Percentiles rank a stretch among this genome's conserved stretches.
phyloP scores from a whole-genome alignment of 2,113 vertebrate genomes.

The Oncorhynchus mykiss region DNA sequence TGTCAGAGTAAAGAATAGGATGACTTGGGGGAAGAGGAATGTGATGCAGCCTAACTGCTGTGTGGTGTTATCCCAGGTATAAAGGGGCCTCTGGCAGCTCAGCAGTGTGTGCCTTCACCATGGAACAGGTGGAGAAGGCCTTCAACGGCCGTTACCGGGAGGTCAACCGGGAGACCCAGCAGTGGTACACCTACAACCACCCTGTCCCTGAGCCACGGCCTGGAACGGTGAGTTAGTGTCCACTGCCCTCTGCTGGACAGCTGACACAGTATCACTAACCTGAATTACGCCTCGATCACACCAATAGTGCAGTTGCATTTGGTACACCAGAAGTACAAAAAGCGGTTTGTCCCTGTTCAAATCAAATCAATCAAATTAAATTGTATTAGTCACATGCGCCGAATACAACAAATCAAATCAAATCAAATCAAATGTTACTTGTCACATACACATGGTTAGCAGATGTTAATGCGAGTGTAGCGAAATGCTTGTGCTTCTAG shows the following conservation, averaged over 20 bases:
- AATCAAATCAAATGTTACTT: no score
- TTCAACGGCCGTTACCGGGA: constrained; percentile 90
- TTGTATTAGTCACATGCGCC: no score
- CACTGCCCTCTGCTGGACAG: constrained; percentile 53
- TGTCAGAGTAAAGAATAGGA: not conserved
- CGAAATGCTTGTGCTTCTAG: no score
- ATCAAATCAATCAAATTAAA: no score
- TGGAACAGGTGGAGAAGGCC: constrained; percentile 84
- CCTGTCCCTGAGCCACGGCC: constrained; percentile 86
- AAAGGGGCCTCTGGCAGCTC: constrained; percentile 85
- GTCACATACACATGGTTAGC: no score
- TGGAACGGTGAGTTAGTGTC: constrained; percentile 77
- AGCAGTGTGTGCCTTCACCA: constrained; percentile 89
- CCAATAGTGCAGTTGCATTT: no score
- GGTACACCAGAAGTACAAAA: no score
- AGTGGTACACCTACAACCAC: constrained; percentile 94
- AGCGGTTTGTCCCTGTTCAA: no score
- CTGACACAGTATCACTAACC: constrained; percentile 1
- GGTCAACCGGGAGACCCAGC: constrained; percentile 93
- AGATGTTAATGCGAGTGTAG: no score
- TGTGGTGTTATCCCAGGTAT: constrained; percentile 73
- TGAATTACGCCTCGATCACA: no score
- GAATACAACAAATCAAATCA: no score
- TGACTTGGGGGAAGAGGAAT: no score
- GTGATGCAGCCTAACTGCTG: not conserved